Percentiles rank a stretch among this genome's conserved stretches.
These are phyloP conservation scores for Mythimna pallens DNA, from an alignment of 2,888 invertebrate genomes.

Conservation along the genomic window DNA sequence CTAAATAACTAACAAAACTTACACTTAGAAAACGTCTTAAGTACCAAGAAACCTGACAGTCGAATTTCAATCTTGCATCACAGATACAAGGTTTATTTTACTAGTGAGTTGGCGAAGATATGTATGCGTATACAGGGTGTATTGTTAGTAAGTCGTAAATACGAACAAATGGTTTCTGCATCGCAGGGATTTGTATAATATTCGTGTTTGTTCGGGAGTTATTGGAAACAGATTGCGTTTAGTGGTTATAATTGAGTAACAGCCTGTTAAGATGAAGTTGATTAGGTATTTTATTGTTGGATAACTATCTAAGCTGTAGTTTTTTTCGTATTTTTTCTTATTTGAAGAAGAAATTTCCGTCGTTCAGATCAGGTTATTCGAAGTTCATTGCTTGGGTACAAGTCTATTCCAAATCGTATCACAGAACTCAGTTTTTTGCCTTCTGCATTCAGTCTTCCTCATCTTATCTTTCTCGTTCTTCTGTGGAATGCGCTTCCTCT, in stretches of 20 bases:
- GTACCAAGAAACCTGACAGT: not conserved
- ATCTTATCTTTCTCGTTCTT: too few relatives aligned
- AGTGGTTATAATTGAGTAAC: conserved; percentile 39
- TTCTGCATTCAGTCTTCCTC: too few relatives aligned
- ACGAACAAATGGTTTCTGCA: conserved; percentile 51
- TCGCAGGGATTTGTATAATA: conserved; percentile 43
- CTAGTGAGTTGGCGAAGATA: not conserved
- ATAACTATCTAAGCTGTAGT: not conserved
- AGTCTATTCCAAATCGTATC: too few relatives aligned
- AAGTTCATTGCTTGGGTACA: not conserved
- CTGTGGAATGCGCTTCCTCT: too few relatives aligned
- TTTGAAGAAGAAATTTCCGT: not conserved
- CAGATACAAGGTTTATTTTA: not conserved
- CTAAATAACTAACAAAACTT: conserved; percentile 49
- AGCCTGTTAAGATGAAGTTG: not conserved
- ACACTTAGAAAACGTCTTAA: conserved; percentile 10
- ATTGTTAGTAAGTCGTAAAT: conserved; percentile 50
- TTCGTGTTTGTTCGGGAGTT: conserved; percentile 44
- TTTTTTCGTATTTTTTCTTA: not conserved
- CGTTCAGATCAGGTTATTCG: not conserved
- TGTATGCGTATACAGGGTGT: conserved; percentile 8
- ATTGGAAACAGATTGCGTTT: conserved; percentile 50
- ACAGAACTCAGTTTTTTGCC: too few relatives aligned
- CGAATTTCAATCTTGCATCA: conserved; percentile 7
- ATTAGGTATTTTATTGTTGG: conserved; percentile 8